Evolutionary conservation across 2,888 invertebrate species (phyloP).

Genomic region (Odontocolon sp.): DNA sequence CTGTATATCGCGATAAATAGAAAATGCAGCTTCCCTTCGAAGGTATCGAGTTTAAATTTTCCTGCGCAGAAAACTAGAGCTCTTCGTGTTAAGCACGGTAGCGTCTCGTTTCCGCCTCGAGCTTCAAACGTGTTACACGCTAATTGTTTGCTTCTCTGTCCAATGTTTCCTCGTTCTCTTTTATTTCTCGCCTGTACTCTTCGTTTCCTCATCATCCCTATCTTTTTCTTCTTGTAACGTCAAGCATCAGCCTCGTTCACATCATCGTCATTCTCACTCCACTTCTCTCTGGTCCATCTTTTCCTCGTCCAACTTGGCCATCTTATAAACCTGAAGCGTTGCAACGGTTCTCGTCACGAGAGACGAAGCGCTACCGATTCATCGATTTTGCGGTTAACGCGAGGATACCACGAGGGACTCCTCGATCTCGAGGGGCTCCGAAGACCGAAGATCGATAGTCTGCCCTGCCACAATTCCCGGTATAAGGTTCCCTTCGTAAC

Average conservation of each 20-base stretch:
- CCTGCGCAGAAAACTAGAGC: not conserved
- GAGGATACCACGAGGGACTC: not conserved
- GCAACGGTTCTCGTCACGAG: not conserved
- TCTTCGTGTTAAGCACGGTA: constrained; percentile 18
- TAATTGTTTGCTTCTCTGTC: constrained; percentile 39
- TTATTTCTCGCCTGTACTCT: not conserved
- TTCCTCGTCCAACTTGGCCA: not conserved
- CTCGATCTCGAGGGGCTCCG: constrained; percentile 25
- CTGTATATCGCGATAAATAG: constrained; percentile 5
- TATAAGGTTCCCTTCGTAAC: constrained; percentile 20
- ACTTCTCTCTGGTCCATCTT: not conserved
- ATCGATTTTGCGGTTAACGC: constrained; percentile 52
- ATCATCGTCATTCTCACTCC: not conserved
- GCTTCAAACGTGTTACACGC: constrained; percentile 39
- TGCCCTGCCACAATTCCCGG: not conserved
- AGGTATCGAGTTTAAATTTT: constrained; percentile 1
- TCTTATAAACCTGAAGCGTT: not conserved
- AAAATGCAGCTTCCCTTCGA: not conserved
- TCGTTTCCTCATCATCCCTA: not conserved
- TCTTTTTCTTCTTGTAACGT: not conserved
- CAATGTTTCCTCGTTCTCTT: constrained; percentile 1
- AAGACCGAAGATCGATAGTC: constrained; percentile 33
- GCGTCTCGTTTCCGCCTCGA: constrained; percentile 35
- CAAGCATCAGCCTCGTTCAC: not conserved
- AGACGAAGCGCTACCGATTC: constrained; percentile 17